These are phyloP conservation scores for Leucozona laternaria DNA, from an alignment of 2,888 invertebrate species.

Conservation along the genomic window DNA sequence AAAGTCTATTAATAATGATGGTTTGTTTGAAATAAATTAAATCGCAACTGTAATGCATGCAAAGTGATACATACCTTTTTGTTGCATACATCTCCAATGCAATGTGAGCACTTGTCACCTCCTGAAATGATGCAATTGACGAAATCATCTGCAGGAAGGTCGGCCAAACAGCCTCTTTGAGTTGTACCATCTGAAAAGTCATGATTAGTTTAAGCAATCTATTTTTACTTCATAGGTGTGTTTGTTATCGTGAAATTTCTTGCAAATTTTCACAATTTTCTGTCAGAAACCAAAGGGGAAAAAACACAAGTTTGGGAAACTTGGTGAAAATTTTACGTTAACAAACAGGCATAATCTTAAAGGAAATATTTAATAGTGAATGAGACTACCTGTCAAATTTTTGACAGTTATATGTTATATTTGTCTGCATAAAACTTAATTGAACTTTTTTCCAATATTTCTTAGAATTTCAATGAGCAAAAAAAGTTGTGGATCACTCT, in stretches of 20 bases:
- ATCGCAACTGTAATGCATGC: neutral
- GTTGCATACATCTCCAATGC: conserved; percentile 79
- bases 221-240: too few relatives aligned
- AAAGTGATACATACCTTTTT: conserved; percentile 77
- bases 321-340: too few relatives aligned
- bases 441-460: too few relatives aligned
- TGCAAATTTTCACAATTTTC: too few relatives aligned
- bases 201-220: neutral
- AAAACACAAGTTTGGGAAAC: too few relatives aligned
- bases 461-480: too few relatives aligned
- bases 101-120: conserved; percentile 78
- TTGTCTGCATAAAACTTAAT: too few relatives aligned
- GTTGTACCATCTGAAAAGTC: conserved; percentile 79
- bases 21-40: neutral
- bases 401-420: neutral
- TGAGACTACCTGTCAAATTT: neutral
- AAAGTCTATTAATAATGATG: conserved; percentile 78
- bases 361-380: too few relatives aligned
- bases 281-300: too few relatives aligned
- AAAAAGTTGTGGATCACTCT: too few relatives aligned
- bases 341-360: too few relatives aligned
- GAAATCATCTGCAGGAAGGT: conserved; percentile 78
- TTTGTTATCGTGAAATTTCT: too few relatives aligned
- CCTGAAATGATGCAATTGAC: conserved; percentile 79
- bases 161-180: conserved; percentile 79